Conservation (phyloP, 2,113 vertebrate species). For the Percopsis transmontana region DNA sequence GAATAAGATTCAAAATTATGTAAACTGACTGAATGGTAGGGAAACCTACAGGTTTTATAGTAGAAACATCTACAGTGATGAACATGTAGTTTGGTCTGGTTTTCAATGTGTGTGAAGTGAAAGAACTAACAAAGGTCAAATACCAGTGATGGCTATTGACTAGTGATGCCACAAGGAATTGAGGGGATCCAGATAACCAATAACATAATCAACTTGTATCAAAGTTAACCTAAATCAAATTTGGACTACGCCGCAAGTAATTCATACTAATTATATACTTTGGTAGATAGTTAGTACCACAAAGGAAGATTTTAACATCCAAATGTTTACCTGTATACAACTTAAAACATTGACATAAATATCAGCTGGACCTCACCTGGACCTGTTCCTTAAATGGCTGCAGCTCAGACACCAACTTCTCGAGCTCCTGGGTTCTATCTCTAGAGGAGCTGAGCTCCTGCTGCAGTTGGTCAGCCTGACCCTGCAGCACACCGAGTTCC, state of each 20-base stretch:
- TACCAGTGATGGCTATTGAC: not conserved
- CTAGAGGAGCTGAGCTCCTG: conserved; percentile 72
- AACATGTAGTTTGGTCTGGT: not conserved
- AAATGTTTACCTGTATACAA: not conserved
- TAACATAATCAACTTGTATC: too few species aligned
- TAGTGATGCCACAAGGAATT: too few species aligned
- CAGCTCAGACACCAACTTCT: conserved; percentile 81
- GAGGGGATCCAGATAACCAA: too few species aligned
- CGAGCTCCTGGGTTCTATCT: conserved; percentile 71
- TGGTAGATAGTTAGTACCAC: not conserved
- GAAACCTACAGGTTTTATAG: too few species aligned
- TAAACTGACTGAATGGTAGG: too few species aligned
- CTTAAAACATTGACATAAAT: not conserved
- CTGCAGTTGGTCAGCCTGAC: conserved; percentile 69
- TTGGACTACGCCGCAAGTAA: too few species aligned
- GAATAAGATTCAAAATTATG: too few species aligned
- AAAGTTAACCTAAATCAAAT: too few species aligned
- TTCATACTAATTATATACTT: not conserved
- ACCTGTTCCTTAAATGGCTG: conserved; percentile 82
- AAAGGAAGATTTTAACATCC: not conserved
- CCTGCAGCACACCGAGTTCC: conserved; percentile 70
- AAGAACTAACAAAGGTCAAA: not conserved
- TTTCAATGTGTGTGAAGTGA: not conserved
- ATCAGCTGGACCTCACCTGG: conserved; percentile 71
- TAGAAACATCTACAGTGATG: too few species aligned